Conservation (phyloP, 2,797 vertebrate genomes). For the Betta splendens region DNA sequence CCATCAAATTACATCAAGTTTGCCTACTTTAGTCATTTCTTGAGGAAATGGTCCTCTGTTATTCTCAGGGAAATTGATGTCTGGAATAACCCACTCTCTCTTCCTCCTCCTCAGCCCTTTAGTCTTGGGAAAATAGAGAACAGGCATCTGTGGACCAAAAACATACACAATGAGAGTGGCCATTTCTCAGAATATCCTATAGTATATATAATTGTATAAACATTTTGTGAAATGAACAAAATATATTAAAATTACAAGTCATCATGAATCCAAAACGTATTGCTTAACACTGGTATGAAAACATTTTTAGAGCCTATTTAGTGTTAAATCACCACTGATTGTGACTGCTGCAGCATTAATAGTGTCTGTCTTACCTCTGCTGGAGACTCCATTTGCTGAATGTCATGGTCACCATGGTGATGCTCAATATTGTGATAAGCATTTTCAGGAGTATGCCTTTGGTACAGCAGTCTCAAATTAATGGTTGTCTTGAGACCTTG, state of each 20-base stretch:
- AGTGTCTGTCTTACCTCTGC: slow-evolving; percentile 39
- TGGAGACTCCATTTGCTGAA: slow-evolving; percentile 9
- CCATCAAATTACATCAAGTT: not conserved
- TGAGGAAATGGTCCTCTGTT: slow-evolving; percentile 56
- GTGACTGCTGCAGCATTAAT: too few relatives aligned
- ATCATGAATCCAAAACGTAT: too few relatives aligned
- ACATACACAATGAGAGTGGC: too few relatives aligned
- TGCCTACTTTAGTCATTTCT: slow-evolving; percentile 51
- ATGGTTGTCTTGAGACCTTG: slow-evolving; percentile 53
- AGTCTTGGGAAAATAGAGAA: slow-evolving; percentile 60
- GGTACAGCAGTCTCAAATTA: slow-evolving; percentile 47
- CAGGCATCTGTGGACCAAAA: slow-evolving; percentile 12
- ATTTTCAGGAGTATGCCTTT: not conserved
- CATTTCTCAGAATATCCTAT: too few relatives aligned
- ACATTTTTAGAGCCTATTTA: too few relatives aligned
- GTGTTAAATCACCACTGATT: too few relatives aligned
- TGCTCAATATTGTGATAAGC: not conserved
- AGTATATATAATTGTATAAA: not conserved
- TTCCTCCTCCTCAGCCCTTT: slow-evolving; percentile 67
- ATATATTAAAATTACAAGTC: too few relatives aligned
- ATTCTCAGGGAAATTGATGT: slow-evolving; percentile 54
- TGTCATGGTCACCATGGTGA: not conserved
- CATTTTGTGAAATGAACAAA: too few relatives aligned
- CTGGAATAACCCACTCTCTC: slow-evolving; percentile 78
- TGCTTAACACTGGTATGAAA: too few relatives aligned